These are phyloP conservation scores for Nineta flava DNA, from an alignment of 2,888 invertebrate species.

Conservation along the genomic window DNA sequence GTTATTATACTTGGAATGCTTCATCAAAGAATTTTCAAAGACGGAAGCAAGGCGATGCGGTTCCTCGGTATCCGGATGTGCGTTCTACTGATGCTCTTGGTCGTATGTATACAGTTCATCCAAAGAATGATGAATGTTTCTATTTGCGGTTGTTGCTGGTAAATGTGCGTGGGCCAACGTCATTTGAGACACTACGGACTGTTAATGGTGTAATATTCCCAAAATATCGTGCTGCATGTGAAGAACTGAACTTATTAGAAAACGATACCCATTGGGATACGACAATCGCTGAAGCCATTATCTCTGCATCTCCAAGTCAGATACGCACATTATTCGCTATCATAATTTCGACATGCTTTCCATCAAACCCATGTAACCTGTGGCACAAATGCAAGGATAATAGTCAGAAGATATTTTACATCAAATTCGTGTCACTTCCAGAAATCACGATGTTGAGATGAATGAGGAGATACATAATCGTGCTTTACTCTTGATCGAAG, in stretches of 20 bases:
- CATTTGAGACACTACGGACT: slow-evolving; percentile 20
- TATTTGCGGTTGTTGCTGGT: slow-evolving; percentile 19
- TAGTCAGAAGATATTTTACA: slow-evolving; percentile 14
- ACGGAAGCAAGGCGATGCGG: slow-evolving; percentile 16
- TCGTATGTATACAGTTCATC: slow-evolving; percentile 18
- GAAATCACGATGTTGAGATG: slow-evolving; percentile 11
- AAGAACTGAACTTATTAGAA: slow-evolving; percentile 14
- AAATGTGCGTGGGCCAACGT: slow-evolving; percentile 20
- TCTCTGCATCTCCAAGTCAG: slow-evolving; percentile 13
- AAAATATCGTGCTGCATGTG: slow-evolving; percentile 20
- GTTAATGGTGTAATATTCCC: slow-evolving; percentile 20
- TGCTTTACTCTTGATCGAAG: too few species aligned
- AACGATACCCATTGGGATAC: slow-evolving; percentile 15
- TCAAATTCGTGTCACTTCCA: slow-evolving; percentile 10
- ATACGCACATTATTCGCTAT: slow-evolving; percentile 17
- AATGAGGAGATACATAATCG: slow-evolving; percentile 16
- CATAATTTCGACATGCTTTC: slow-evolving; percentile 15
- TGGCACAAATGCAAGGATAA: slow-evolving; percentile 13
- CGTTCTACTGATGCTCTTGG: slow-evolving; percentile 14
- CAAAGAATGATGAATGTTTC: slow-evolving; percentile 17
- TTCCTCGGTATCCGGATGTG: slow-evolving; percentile 12
- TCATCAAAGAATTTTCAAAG: slow-evolving; percentile 19
- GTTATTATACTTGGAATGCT: slow-evolving; percentile 20
- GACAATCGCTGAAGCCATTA: slow-evolving; percentile 13
- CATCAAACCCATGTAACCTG: slow-evolving; percentile 11